Base-by-base conservation (phyloP, 2,888 invertebrate genomes). In the Omphaloscelis lunosa region DNA sequence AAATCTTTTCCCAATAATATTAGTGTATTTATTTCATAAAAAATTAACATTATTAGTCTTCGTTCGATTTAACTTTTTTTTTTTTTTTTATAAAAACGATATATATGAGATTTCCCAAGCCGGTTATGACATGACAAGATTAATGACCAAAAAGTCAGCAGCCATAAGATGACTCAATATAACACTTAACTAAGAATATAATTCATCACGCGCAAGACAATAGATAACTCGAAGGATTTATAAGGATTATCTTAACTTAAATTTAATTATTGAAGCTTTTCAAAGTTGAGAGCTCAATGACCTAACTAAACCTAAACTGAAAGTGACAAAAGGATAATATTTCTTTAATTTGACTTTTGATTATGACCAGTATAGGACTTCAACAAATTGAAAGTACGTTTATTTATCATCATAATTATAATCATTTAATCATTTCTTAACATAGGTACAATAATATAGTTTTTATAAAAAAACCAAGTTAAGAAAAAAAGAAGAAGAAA, bases 141-240 rank as follows among this genome's bases (percentile, higher is more conserved):
- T 29, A n/a, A 75, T 53, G 20, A 23, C 11, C 39, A 17, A 34
- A 75, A 27, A 7, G 9, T 20, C 20, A 34, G 59, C 17, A 39
- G 20, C 41, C n/a, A n/a, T 34, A 5, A 34, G 34, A 15, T 48
- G 15, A 39, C 48, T 70, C 2, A 67, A 48, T 27, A 11, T 48
- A 56, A 39, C 15, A 48, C 27, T n/a, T 12, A 67, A 77, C 15
- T 34, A 34, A 41, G 12, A 48, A 61, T 23, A 7, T 48, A 51
- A 79, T 79, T 56, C 61, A 71, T 71, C 71, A 63, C 12, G 29
- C 20, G 8, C 20, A 48, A 51, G n/a, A 79, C 58, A 71, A 63
- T 58, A 70, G 70, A 56, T 15, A 39, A 39, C 29, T 41, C n/a
- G 1, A 15, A 56, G 29, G 8, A n/a, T 58, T 51, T 71, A 39